Evolutionary conservation across 2,113 vertebrate species (phyloP), one percentile per base, ranked within the genome.

Genomic region (Parotia lawesii): DNA sequence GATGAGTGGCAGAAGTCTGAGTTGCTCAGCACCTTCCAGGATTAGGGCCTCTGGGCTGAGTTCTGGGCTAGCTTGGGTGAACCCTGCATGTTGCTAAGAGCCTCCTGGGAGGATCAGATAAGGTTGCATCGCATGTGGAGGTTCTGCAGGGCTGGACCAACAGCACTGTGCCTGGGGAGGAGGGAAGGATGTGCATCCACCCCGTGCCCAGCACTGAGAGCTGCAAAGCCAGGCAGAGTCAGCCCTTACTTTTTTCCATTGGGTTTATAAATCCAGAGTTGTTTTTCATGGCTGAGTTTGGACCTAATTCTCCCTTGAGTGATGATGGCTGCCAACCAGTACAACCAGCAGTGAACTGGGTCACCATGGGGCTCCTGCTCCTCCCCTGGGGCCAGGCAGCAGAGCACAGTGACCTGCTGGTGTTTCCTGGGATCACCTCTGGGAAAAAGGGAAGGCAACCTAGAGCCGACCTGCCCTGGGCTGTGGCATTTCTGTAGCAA

Each of bases 11-110:
- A 64, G 71, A 60, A 96, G 67, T 12, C 15, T 0, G 64, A 69
- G 66, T 3, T 33, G 69, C 90, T 93, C 94, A 85, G 93, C 85
- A 93, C 85, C 93, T 81, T 77, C 44, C 94, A 88, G 95, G 85
- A 95, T 93, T 21, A 33, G 33, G 78, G 56, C 74, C 60, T 70
- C 45, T 57, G 89, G 80, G 62, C 79, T 74, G 86, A 81, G 22
- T 38, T 80, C 70, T 45, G 57, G 57, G 64, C 47, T 53, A 44
- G 44, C 24, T n/a, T 20, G 76, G 75, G 29, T 28, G 47, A 57
- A 78, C 44, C 48, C 71, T 58, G 78, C 3, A 0, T 1, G 29
- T 67, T 83, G 45, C 58, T 45, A 14, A 65, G 57, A 56, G 35
- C 58, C 19, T 61, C 50, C 76, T 18, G 66, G 44, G 31, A 61